Conservation (phyloP, 92 coral and sea anemone species). For the Paragorgia papillata region DNA sequence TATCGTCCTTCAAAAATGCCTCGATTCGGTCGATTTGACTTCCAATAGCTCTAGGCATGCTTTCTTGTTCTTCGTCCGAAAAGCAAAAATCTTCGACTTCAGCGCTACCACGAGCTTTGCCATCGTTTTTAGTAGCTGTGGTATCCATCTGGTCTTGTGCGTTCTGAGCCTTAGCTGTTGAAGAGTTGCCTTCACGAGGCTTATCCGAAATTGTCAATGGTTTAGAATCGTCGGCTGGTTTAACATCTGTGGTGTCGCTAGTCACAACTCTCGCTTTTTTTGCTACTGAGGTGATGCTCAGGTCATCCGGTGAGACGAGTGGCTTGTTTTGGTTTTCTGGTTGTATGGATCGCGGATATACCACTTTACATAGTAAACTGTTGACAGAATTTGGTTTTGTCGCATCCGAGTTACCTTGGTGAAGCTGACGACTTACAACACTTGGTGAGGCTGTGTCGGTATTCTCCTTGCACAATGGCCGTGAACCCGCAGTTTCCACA, state of each 20-base stretch:
- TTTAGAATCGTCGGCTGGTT: too few species aligned
- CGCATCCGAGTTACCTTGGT: not conserved
- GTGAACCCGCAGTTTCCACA: too few species aligned
- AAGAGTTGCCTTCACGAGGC: not conserved
- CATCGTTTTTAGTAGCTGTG: not conserved
- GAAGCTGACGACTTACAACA: not conserved
- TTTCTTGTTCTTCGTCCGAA: constrained; percentile 28
- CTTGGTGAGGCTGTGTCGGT: not conserved
- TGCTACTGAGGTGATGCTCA: too few species aligned
- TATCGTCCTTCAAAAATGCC: constrained; percentile 65
- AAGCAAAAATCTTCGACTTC: constrained; percentile 29
- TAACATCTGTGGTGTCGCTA: too few species aligned
- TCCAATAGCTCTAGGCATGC: constrained; percentile 27
- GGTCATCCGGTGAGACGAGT: too few species aligned
- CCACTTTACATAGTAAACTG: too few species aligned
- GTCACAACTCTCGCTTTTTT: too few species aligned
- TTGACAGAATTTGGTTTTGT: too few species aligned
- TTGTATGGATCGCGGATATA: not conserved
- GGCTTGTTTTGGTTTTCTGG: not conserved
- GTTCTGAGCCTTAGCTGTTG: not conserved
- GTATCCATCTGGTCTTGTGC: not conserved
- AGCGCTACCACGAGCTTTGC: not conserved
- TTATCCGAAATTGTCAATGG: too few species aligned
- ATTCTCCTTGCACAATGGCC: too few species aligned
- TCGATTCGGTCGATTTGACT: constrained; percentile 75